Conservation (phyloP, 2,797 vertebrate genomes). For the Poecilia wingei region DNA sequence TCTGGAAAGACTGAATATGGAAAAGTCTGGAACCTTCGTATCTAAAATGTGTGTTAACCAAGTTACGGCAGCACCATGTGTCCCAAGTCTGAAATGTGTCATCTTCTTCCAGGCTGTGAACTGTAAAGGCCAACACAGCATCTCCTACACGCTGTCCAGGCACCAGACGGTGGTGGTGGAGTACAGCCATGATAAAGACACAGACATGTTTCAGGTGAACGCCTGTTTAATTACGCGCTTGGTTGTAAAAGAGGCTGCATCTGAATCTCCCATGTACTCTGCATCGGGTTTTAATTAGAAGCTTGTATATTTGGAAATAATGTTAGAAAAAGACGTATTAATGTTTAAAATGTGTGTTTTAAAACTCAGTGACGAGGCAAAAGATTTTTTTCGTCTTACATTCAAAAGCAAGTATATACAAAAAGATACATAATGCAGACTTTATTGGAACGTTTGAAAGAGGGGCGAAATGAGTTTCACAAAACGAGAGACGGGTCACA, state of each 20-base stretch:
- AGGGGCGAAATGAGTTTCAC: constrained; percentile 2
- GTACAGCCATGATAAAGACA: constrained; percentile 96
- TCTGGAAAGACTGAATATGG: neutral
- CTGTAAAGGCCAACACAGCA: constrained; percentile 97
- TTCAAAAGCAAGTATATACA: neutral
- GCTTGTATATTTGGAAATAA: neutral
- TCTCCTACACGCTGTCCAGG: constrained; percentile 96
- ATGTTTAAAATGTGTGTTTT: neutral
- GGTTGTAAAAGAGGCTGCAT: neutral
- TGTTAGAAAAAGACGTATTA: too few relatives aligned
- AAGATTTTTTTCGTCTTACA: neutral
- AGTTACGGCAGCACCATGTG: neutral
- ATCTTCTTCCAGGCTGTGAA: constrained; percentile 88
- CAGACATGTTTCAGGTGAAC: constrained; percentile 98
- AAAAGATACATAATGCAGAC: neutral
- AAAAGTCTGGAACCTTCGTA: neutral
- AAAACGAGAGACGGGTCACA: constrained; percentile 7
- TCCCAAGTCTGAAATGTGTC: neutral
- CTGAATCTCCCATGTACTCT: neutral
- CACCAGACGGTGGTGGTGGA: constrained; percentile 98
- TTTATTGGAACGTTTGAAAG: neutral
- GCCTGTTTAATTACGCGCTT: neutral
- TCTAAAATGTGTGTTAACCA: neutral
- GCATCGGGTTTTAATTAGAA: neutral
- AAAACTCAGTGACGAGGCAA: neutral